Base-by-base conservation (phyloP, 2,113 vertebrate species). In the Electrona antarctica region DNA sequence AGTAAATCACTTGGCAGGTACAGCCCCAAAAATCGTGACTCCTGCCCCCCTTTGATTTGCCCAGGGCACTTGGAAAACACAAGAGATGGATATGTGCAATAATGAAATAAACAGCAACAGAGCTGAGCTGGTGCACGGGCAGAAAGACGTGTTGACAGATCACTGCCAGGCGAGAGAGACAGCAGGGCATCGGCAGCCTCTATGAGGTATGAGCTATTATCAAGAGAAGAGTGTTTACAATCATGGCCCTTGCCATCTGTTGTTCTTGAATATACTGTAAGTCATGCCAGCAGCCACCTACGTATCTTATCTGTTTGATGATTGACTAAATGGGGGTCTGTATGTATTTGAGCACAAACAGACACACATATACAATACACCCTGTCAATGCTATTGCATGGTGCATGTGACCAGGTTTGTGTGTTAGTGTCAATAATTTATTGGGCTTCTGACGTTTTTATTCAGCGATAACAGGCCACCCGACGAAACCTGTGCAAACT, bases 1-100 rank as follows among this genome's bases (percentile, higher is more conserved):
- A 68, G 71, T 58, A 69, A 41, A 84, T 86, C 49, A 41, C 54
- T 67, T 58, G 69, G 60, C 68, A 69, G 77, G 54, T 69, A 64
- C 56, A 79, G 33, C 67, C 69, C 55, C 21, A 69, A 21, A 21
- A 21, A 77, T 83, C 46, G 28, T 29, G 45, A 14, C 33, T 63
- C 60, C 45, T 48, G 41, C 33, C 51, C n/a, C 10, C 56, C 46
- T 77, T 66, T 68, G 65, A 81, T 61, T 74, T 60, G 60, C 55
- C 71, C 9, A 8, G 14, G 63, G 51, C 59, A 70, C 14, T 46
- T 8, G 28, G 33, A 28, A 49, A 52, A 72, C 66, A 64, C 49
- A 41, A 45, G 48, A 54, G 13, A 47, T 59, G 71, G 62, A 41
- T 65, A 57, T 48, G 60, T 54, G 57, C n/a, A 61, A 52, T 70